Conservation (phyloP, 2,888 invertebrate genomes). For the Drosophila yooni region DNA sequence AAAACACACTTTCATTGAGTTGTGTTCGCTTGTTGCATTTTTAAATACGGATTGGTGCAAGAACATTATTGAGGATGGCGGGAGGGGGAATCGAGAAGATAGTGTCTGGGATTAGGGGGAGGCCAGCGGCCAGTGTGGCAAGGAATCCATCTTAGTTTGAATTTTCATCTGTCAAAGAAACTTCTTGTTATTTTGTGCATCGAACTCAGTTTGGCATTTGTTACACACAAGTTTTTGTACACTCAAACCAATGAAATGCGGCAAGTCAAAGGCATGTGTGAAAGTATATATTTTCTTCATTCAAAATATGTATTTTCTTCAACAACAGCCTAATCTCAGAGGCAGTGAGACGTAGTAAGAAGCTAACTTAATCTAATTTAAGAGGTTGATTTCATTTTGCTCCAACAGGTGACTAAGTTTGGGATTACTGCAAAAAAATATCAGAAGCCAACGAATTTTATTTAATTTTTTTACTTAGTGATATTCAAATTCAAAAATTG, state of each 20-base stretch:
- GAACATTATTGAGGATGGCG: background rate
- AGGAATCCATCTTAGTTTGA: constrained; percentile 51
- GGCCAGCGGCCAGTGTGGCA: background rate
- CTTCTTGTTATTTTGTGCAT: constrained; percentile 35
- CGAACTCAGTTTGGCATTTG: constrained; percentile 16
- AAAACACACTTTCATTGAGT: constrained; percentile 35
- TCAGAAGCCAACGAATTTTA: background rate
- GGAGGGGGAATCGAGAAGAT: background rate
- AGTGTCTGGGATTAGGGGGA: background rate
- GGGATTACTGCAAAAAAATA: background rate
- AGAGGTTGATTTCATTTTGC: background rate
- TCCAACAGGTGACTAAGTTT: background rate
- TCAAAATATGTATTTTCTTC: background rate
- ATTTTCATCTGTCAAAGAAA: constrained; percentile 49
- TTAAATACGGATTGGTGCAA: constrained; percentile 52
- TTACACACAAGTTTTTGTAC: constrained; percentile 2
- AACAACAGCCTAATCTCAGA: background rate
- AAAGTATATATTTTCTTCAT: background rate
- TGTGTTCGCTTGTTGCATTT: constrained; percentile 72
- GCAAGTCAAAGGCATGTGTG: background rate
- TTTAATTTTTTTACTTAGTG: background rate
- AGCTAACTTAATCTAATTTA: background rate
- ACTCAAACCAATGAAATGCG: background rate
- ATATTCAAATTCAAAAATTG: too few species aligned
- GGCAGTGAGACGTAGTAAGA: background rate